Base-by-base conservation (phyloP, 2,888 invertebrate species). In the Drosophila meridionalis region DNA sequence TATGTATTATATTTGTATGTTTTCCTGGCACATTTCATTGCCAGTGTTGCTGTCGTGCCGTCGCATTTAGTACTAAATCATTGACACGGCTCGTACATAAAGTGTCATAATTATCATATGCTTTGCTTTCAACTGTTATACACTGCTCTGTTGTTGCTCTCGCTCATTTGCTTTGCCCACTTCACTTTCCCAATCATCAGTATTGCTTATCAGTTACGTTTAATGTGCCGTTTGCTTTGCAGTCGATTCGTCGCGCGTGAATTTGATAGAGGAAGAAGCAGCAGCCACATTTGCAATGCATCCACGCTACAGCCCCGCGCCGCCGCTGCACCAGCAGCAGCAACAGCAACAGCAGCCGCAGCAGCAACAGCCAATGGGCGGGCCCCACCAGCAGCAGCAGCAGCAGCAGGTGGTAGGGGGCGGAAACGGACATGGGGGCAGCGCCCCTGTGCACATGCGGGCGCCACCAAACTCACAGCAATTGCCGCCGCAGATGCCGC, bases 291-390 rank as follows among this genome's bases (percentile, higher is more conserved):
- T 68, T 59, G 69, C 55, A 68, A 92, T 92, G 92, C 92, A 92
- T 87, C 91, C 89, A 74, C 88, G 92, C 43, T 92, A 91, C 68
- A 92, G 92, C 73, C 91, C 92, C 65, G 91, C 90, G 40, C 89
- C 91, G 57, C 83, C 89, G 40, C 77, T 66, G 52, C 80, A 83
- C 36, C 82, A 76, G 53, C 81, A 74, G 43, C 74, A 67, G 47
- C 72, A 61, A 64, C 74, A 73, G n/a, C 55, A 72, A 48, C 59
- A 43, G 43, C 43, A 58, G 65, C 80, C 83, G 63, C 61, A 42
- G 50, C 47, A 58, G 65, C 80, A 85, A 61, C 81, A 83, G 67
- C 86, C 80, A 62, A 84, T 86, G 80, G 75, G 90, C 62, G 85
- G 84, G 26, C 36, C 28, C 5, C 47, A 68, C 38, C 75, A 74